Percentiles rank a stretch among this genome's conserved stretches.
phyloP scores from a whole-genome alignment of 2,797 vertebrate species.

The Coracias cyanogaster region DNA sequence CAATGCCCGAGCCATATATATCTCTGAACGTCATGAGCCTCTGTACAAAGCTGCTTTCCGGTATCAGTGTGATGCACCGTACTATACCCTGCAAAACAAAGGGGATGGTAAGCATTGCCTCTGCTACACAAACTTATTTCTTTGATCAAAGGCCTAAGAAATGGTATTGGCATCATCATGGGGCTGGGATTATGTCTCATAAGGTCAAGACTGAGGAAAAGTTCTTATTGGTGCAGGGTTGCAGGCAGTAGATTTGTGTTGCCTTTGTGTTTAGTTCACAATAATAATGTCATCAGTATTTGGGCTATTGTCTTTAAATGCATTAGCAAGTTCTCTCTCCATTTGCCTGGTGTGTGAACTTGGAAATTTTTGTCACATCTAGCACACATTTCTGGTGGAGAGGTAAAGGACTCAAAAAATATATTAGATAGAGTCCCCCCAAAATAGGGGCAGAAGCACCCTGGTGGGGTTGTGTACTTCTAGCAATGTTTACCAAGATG shows the following conservation, averaged over 20 bases:
- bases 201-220: background rate
- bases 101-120: conserved; percentile 57
- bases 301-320: background rate
- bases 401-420: background rate
- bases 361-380: background rate
- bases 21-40: conserved; percentile 39
- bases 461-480: background rate
- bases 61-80: conserved; percentile 82
- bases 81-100: conserved; percentile 82
- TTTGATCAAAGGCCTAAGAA: background rate
- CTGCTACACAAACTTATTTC: background rate
- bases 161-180: fast-evolving
- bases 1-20: conserved; percentile 46
- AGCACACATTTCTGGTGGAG: background rate
- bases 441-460: background rate
- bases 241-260: background rate
- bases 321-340: background rate
- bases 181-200: background rate
- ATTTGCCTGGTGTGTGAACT: background rate
- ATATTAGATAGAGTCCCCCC: background rate
- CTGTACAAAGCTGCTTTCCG: conserved; percentile 75
- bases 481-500: background rate
- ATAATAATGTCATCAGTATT: too few relatives aligned
- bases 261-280: background rate
- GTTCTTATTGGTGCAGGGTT: background rate